phyloP scores from a whole-genome alignment of 2,888 invertebrate genomes.

The Eupithecia subumbrata region DNA sequence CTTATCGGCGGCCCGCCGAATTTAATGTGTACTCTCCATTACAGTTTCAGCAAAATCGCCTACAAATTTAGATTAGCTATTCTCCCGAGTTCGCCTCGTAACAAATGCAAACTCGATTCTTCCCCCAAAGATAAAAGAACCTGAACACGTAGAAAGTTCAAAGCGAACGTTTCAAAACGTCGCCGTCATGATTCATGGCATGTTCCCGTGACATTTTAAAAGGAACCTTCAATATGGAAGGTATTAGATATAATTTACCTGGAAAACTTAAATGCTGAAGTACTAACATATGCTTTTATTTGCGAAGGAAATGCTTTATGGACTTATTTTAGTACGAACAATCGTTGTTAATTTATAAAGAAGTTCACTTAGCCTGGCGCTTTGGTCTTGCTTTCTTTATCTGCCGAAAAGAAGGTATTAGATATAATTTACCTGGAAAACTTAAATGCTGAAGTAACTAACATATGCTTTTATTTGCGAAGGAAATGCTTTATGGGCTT shows the following conservation, averaged over 20 bases:
- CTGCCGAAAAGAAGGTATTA: too few species aligned
- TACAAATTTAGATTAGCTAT: not conserved
- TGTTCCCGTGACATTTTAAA: slow-evolving; percentile 53
- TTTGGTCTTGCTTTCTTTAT: not conserved
- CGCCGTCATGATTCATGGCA: slow-evolving; percentile 57
- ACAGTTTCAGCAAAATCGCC: not conserved
- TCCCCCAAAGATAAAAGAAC: slow-evolving; percentile 36
- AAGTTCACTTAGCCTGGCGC: not conserved
- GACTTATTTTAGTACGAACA: slow-evolving; percentile 13
- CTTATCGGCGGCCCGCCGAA: not conserved
- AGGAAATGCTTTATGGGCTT: slow-evolving; percentile 24
- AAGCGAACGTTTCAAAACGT: slow-evolving; percentile 40
- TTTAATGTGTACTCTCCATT: not conserved
- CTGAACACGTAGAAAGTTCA: slow-evolving; percentile 40
- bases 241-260: slow-evolving; percentile 31
- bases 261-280: slow-evolving; percentile 34
- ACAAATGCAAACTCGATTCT: slow-evolving; percentile 30
- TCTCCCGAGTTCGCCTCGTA: slow-evolving; percentile 4
- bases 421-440: slow-evolving; percentile 32
- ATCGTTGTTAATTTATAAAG: not conserved
- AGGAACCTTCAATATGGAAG: slow-evolving; percentile 39
- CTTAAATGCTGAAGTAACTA: slow-evolving; percentile 37
- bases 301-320: slow-evolving; percentile 33
- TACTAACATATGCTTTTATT: slow-evolving; percentile 48
- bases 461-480: slow-evolving; percentile 47